Evolutionary conservation across 2,797 vertebrate species (phyloP).

Genomic region (Myotis findleyi): DNA sequence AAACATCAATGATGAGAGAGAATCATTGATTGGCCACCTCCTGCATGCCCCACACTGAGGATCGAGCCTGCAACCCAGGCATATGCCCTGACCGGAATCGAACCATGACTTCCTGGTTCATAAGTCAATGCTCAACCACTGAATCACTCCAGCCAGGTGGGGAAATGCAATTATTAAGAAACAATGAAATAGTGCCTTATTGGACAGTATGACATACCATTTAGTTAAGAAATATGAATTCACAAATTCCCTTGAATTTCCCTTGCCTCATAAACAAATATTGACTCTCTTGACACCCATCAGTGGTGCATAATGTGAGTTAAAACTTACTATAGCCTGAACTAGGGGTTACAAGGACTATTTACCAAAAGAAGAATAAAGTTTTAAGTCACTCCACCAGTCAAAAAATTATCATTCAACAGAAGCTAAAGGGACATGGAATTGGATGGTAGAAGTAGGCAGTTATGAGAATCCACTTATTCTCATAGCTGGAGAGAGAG

Average conservation of each 20-base stretch:
- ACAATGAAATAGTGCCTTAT: neutral
- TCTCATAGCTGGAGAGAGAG: neutral
- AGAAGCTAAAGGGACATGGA: neutral
- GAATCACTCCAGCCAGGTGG: too few relatives aligned
- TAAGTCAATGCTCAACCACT: too few relatives aligned
- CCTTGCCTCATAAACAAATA: neutral
- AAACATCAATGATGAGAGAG: too few relatives aligned
- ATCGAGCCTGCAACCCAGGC: too few relatives aligned
- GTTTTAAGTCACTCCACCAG: neutral
- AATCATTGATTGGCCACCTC: too few relatives aligned
- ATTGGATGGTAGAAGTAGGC: neutral
- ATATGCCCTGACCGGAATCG: too few relatives aligned
- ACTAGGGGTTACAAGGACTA: neutral
- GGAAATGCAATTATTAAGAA: neutral
- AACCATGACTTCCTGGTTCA: too few relatives aligned
- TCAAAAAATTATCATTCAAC: neutral
- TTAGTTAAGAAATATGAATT: neutral
- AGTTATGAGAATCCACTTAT: neutral
- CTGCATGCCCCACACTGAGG: too few relatives aligned
- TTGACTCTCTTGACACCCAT: neutral
- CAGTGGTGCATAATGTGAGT: neutral
- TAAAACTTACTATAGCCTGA: neutral
- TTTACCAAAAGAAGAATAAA: neutral
- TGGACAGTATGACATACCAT: neutral
- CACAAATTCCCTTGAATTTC: neutral